These are phyloP conservation scores for Dynastes hyllus DNA, from an alignment of 2,888 invertebrate species.

Conservation along the genomic window DNA sequence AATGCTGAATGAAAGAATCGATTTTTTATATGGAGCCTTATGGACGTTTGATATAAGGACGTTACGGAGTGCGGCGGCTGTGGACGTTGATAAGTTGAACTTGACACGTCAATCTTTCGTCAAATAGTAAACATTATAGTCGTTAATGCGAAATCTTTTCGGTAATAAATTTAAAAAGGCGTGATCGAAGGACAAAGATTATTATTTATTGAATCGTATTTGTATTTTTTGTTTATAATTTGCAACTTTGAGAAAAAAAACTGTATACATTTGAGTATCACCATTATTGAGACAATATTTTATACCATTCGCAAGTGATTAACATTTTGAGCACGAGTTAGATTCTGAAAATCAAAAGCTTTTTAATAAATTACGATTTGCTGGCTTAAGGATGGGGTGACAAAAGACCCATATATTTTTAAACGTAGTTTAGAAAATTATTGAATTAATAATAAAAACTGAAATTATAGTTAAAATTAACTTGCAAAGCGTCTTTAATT, in stretches of 20 bases:
- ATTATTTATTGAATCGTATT: background rate
- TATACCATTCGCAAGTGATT: too few relatives aligned
- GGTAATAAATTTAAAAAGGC: conserved; percentile 29
- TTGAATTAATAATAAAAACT: too few relatives aligned
- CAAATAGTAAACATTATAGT: conserved; percentile 41
- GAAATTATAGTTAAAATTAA: too few relatives aligned
- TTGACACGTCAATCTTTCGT: conserved; percentile 32
- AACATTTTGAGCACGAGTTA: too few relatives aligned
- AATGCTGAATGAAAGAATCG: conserved; percentile 24
- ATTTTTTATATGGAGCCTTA: conserved; percentile 15
- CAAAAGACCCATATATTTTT: too few relatives aligned
- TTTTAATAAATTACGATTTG: too few relatives aligned
- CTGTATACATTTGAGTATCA: too few relatives aligned
- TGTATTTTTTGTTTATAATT: background rate
- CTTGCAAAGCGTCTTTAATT: too few relatives aligned
- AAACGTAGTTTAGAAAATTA: too few relatives aligned
- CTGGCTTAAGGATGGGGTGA: too few relatives aligned
- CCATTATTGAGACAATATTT: too few relatives aligned
- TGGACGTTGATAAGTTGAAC: conserved; percentile 18
- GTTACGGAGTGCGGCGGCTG: background rate
- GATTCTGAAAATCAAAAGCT: too few relatives aligned
- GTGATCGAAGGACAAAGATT: background rate
- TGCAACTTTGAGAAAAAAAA: background rate
- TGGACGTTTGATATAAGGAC: background rate
- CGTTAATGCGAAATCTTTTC: conserved; percentile 26